Base-by-base conservation (phyloP, 2,797 vertebrate genomes). In the Syngnathus rostellatus region DNA sequence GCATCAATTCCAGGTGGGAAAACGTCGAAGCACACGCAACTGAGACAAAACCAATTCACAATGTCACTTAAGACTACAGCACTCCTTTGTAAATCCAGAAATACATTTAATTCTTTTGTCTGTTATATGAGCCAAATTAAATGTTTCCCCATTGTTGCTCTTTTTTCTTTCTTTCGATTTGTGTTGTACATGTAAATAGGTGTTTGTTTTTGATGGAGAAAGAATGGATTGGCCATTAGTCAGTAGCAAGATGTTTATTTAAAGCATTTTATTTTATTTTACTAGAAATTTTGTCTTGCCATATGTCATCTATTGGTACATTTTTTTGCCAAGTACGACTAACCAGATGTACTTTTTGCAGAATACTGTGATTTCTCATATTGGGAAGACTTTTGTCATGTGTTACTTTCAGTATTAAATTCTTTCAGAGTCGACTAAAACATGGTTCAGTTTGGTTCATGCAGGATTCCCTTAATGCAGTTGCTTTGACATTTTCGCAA, bases 311-410 rank as follows among this genome's bases (percentile, higher is more conserved):
- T 83, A 81, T 90, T 91, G 90, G 90, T 92, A 91, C 90, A 31
- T 4, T 50, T 81, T 82, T 86, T 92, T 92, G 88, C 88, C 70
- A 77, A 90, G 88, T 91, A 89, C 86, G 81, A 77, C 64, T 80
- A 80, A 88, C 81, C 80, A 77, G 79, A 83, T 85, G 89, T 91
- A 91, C 88, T 90, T 83, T 4, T 64, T 81, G 88, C 87, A 89
- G 87, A 89, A 89, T 82, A 66, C 81, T 80, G 85, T 79, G 83
- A 89, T 92, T 93, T 93, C 91, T 93, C 92, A 92, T 91, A 92
- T 93, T 93, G 92, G 91, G 91, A 93, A 93, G 91, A 89, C 83
- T 65, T 81, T 87, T 87, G 79, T 86, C 77, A 85, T 85, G 86
- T 87, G 85, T 76, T 87, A 77, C 70, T 87, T 90, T 91, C 90